phyloP scores from a whole-genome alignment of 1,140 invertebrate species.

The Sinonovacula constricta region DNA sequence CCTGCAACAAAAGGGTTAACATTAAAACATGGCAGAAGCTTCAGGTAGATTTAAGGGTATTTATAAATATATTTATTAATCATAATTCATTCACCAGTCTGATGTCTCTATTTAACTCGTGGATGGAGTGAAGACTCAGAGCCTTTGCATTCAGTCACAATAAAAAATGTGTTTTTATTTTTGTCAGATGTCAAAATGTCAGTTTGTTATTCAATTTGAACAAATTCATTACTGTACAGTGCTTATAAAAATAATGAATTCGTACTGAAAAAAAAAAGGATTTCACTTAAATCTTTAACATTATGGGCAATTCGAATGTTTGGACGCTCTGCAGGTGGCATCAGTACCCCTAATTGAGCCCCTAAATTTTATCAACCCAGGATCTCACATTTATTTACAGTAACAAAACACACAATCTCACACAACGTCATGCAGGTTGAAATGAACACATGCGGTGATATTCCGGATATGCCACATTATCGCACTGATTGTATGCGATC shows the following conservation, averaged over 20 bases:
- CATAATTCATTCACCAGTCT: neutral
- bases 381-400: neutral
- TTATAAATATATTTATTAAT: neutral
- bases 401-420: neutral
- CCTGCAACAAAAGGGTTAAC: slow-evolving; percentile 13
- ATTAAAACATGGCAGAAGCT: neutral
- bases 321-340: no score
- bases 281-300: no score
- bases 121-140: neutral
- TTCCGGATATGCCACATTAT: neutral
- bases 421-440: neutral
- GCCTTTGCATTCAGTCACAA: neutral
- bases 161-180: neutral
- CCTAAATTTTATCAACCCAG: no score
- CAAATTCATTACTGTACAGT: no score
- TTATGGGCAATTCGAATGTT: no score
- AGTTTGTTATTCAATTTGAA: no score
- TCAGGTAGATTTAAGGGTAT: neutral
- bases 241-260: no score
- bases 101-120: neutral
- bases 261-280: no score
- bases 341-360: no score
- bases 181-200: no score
- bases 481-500: neutral
- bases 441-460: neutral